Percentiles rank a stretch among this genome's conserved stretches.
phyloP scores from a whole-genome alignment of 2,888 invertebrate genomes.

The Drosophila ezoana region DNA sequence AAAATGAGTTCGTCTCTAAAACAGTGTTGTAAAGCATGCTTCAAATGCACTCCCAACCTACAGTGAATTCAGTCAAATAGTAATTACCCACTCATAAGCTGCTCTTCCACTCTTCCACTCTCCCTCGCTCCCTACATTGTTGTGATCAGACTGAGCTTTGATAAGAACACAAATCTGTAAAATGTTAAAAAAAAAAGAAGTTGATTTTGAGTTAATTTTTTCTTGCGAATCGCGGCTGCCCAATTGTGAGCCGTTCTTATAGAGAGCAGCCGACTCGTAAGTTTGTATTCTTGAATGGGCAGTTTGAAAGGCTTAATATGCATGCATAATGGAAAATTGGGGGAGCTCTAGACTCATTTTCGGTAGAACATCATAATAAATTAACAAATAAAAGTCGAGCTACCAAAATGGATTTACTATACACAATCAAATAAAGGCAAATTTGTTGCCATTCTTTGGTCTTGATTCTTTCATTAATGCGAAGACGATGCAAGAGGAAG shows the following conservation, averaged over 20 bases:
- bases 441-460: constrained; percentile 62
- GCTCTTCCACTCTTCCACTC: neutral
- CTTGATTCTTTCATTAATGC: constrained; percentile 56
- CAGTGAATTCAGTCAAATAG: neutral
- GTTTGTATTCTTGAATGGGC: constrained; percentile 48
- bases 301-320: constrained; percentile 62
- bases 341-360: constrained; percentile 73
- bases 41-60: neutral
- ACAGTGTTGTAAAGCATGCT: neutral
- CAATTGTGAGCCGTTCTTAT: constrained; percentile 25
- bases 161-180: constrained; percentile 4
- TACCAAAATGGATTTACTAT: constrained; percentile 61
- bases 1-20: neutral
- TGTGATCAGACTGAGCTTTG: constrained; percentile 3
- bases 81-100: neutral
- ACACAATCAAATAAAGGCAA: constrained; percentile 71
- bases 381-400: constrained; percentile 76
- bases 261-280: constrained; percentile 15
- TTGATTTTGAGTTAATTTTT: constrained; percentile 54
- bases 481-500: constrained; percentile 28
- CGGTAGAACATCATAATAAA: constrained; percentile 77
- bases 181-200: constrained; percentile 33
- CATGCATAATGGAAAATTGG: constrained; percentile 72
- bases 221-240: constrained; percentile 58
- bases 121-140: constrained; percentile 2